A percentile compares a stretch with the other conserved stretches of the same genome.
phyloP scores from a whole-genome alignment of 2,113 vertebrate genomes.

The Lagopus muta region DNA sequence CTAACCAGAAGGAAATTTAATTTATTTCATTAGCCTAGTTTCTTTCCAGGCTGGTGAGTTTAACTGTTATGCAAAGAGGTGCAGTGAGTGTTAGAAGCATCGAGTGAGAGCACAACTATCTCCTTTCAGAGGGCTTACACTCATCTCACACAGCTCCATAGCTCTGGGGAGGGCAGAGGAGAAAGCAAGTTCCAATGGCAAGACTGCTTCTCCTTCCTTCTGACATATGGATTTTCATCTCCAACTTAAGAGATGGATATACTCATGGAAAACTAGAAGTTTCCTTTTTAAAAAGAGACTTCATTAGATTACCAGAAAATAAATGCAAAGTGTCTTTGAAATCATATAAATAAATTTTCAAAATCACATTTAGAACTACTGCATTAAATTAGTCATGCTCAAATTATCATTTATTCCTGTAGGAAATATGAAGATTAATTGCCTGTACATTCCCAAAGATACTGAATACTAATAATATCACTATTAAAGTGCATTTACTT shows the following conservation, averaged over 20 bases:
- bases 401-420: slow-evolving; percentile 41
- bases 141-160: rapidly evolving
- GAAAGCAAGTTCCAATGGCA: not conserved
- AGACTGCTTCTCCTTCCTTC: not conserved
- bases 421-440: slow-evolving; percentile 47
- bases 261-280: not conserved
- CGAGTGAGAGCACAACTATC: not conserved
- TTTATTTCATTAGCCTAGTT: not conserved
- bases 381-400: slow-evolving; percentile 9
- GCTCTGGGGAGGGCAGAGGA: not conserved
- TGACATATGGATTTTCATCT: rapidly evolving
- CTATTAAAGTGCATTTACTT: not conserved
- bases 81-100: not conserved
- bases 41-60: not conserved
- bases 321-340: not conserved
- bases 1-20: not conserved
- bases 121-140: not conserved
- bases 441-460: slow-evolving; percentile 13
- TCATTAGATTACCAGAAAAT: not conserved
- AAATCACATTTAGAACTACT: not conserved
- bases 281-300: not conserved
- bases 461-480: slow-evolving; percentile 20
- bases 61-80: not conserved
- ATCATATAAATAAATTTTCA: not conserved
- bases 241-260: not conserved